Percentiles rank a stretch among this genome's conserved stretches.
phyloP scores from a whole-genome alignment of 2,797 vertebrate genomes.

The Rallus crepitans region DNA sequence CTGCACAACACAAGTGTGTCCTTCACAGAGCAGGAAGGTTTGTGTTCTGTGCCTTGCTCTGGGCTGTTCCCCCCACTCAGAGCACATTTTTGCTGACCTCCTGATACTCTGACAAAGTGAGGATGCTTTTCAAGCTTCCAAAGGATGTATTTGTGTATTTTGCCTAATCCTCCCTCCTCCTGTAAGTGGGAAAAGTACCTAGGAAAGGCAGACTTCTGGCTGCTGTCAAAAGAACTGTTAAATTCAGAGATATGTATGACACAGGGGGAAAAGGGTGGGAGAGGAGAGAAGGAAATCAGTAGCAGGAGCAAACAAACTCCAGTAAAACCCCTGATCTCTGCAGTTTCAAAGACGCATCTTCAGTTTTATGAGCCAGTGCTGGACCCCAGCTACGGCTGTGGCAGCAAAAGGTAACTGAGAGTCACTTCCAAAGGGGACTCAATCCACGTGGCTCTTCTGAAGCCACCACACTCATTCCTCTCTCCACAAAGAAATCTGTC shows the following conservation, averaged over 20 bases:
- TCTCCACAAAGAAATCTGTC: background rate
- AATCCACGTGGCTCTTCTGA: conserved; percentile 16
- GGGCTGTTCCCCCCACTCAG: background rate
- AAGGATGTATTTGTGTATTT: accelerated
- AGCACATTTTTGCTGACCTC: background rate
- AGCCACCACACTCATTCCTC: background rate
- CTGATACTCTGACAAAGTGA: accelerated
- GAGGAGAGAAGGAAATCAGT: background rate
- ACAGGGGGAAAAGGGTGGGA: background rate
- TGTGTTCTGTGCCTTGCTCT: background rate
- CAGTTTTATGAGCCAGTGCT: background rate
- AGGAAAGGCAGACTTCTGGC: background rate
- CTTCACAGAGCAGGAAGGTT: accelerated
- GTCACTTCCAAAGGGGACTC: background rate
- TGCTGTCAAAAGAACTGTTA: background rate
- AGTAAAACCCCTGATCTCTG: conserved; percentile 15
- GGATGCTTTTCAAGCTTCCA: background rate
- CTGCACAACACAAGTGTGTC: background rate
- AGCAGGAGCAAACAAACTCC: conserved; percentile 1
- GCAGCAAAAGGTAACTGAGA: background rate
- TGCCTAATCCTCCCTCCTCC: background rate
- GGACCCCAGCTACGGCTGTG: background rate
- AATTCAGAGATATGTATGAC: background rate
- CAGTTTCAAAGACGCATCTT: background rate
- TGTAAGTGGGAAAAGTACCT: background rate